These are phyloP conservation scores for Tenthredo notha DNA, from an alignment of 2,888 invertebrate species.

Conservation along the genomic window DNA sequence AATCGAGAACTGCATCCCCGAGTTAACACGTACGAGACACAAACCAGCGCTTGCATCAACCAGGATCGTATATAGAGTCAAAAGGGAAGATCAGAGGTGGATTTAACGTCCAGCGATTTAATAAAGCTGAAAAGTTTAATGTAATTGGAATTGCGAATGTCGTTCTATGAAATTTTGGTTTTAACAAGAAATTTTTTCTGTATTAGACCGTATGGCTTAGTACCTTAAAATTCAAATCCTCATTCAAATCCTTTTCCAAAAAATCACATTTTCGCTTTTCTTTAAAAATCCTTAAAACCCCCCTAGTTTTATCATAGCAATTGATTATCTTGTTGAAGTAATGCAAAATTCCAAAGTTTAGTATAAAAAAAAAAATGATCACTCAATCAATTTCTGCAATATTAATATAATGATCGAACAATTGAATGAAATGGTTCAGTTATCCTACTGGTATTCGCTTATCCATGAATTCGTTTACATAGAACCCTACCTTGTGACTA, in stretches of 20 bases:
- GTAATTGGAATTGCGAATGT: neutral
- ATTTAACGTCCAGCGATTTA: neutral
- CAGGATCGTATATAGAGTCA: neutral
- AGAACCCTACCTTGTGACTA: neutral
- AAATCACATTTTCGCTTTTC: neutral
- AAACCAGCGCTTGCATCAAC: neutral
- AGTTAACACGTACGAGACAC: neutral
- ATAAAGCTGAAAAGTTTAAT: neutral
- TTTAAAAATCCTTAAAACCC: no score
- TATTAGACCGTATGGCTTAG: neutral
- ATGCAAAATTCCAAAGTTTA: neutral
- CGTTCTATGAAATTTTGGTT: neutral
- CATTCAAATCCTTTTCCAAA: no score
- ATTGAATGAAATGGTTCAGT: neutral
- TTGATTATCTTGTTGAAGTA: neutral
- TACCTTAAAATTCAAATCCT: neutral
- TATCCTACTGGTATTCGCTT: neutral
- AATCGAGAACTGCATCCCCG: neutral
- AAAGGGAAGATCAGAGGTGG: neutral
- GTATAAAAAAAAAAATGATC: neutral
- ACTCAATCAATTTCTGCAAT: neutral
- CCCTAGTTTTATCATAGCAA: neutral
- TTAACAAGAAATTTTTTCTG: neutral
- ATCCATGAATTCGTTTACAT: constrained; percentile 21
- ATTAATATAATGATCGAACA: neutral